A percentile compares a stretch with the other conserved stretches of the same genome.
Evolutionary conservation across 2,888 invertebrate species (phyloP).

Genomic region (Hirtodrosophila alboralis): DNA sequence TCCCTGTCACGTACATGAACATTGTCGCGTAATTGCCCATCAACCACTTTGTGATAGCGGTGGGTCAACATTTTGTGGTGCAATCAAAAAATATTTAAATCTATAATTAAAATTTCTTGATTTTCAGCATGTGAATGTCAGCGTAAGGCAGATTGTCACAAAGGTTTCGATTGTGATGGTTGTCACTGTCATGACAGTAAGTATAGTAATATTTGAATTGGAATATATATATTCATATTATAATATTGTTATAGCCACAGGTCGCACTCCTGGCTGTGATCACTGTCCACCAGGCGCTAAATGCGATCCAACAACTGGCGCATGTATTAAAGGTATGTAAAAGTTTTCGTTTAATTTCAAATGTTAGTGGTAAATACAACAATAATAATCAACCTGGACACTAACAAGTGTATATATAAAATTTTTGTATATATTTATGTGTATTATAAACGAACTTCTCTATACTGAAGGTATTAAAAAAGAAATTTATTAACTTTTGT

Average conservation of each 20-base stretch:
- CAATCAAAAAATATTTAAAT: background rate
- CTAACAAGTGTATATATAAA: constrained; percentile 74
- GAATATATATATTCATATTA: background rate
- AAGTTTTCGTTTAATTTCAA: constrained; percentile 8
- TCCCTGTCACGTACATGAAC: constrained; percentile 89
- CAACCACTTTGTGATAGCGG: constrained; percentile 93
- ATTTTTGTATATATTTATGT: constrained; percentile 65
- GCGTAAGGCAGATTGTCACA: constrained; percentile 87
- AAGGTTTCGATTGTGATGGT: constrained; percentile 88
- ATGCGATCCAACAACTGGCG: constrained; percentile 92
- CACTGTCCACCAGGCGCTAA: constrained; percentile 91
- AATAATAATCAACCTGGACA: constrained; percentile 31
- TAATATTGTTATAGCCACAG: constrained; percentile 61
- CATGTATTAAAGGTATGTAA: constrained; percentile 92
- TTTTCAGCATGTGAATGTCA: constrained; percentile 86
- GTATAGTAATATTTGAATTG: constrained; percentile 56
- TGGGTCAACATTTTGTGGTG: constrained; percentile 75
- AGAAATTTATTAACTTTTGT: too few species aligned
- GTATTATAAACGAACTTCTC: constrained; percentile 52
- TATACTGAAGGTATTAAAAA: too few species aligned
- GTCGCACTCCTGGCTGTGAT: constrained; percentile 86
- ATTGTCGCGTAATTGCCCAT: constrained; percentile 93
- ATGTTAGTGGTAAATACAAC: constrained; percentile 18
- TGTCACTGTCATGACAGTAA: constrained; percentile 88
- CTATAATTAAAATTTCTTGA: constrained; percentile 4